Evolutionary conservation across 2,113 vertebrate genomes (phyloP).

Genomic region (Psilopsiagon aurifrons): DNA sequence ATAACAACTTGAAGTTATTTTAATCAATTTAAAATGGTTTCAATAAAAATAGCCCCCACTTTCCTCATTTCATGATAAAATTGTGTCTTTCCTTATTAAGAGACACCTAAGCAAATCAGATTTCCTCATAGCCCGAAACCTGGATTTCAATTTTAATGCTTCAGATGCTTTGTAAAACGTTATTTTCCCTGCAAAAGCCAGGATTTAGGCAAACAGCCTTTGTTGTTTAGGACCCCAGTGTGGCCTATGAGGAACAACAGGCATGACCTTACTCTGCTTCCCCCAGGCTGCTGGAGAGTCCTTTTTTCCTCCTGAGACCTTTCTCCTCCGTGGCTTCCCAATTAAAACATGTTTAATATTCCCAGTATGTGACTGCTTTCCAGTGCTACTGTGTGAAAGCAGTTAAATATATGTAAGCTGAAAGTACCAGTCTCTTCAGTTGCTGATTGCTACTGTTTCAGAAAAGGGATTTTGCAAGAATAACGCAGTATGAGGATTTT

Average conservation of each 20-base stretch:
- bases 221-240: neutral
- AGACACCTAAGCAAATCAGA: neutral
- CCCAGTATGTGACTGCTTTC: neutral
- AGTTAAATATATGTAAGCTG: neutral
- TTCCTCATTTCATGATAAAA: neutral
- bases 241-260: neutral
- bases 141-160: neutral
- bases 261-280: neutral
- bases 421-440: neutral
- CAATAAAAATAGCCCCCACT: neutral
- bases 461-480: neutral
- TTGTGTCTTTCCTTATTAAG: neutral
- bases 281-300: neutral
- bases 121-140: rapidly evolving
- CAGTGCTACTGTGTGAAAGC: neutral
- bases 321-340: neutral
- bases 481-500: neutral
- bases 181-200: neutral
- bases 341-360: neutral
- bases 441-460: neutral
- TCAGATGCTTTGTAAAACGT: neutral
- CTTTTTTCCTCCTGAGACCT: neutral
- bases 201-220: neutral
- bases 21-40: neutral
- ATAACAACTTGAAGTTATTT: neutral